Base-by-base conservation (phyloP, 2,797 vertebrate species). In the Hippocampus kuda region DNA sequence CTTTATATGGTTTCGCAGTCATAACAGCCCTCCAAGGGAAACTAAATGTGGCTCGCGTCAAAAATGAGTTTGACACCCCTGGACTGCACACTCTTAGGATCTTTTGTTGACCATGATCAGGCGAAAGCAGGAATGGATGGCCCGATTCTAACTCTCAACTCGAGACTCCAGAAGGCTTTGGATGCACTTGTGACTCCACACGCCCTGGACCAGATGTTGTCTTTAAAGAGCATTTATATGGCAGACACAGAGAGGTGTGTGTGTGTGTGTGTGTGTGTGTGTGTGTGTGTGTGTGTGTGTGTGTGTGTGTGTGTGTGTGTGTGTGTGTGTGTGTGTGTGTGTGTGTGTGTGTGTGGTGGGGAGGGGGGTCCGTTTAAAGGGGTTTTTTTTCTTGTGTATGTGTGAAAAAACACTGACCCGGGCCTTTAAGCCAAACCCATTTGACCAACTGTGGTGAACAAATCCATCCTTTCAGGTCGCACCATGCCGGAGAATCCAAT, bases 321-420 rank as follows among this genome's bases (percentile, higher is more conserved):
- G 30, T 34, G 61, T 48, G 30, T 34, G 61, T 48, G 34, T 38
- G 61, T 48, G 34, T 38, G 61, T 48, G 34, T 38, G 34, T 30
- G 30, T 34, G 30, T 34, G 30, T 30, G 30, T 34, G 30, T 30
- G 30, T 30, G 30, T 5, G 30, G 30, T 5, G 30, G 30, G 11
- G 57, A 44, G 60, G 10, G 53, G 7, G 59, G 62, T 6, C 34
- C 42, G 38, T 63, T 63, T 22, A 41, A 63, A 44, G 61, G 60
- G 38, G 38, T 76, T 70, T 68, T 67, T 54, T 60, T 70, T 72
- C n/a, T 24, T n/a, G 24, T 85, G 66, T 77, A 38, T 38, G 67
- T 78, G 80, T 79, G 81, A 79, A 79, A 70, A 75, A 82, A 77
- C 71, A 69, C 78, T 81, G 76, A 81, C 64, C 57, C 59, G 59